Percentiles rank a stretch among this genome's conserved stretches.
phyloP scores from a whole-genome alignment of 2,888 invertebrate species.

The Oscheius onirici region DNA sequence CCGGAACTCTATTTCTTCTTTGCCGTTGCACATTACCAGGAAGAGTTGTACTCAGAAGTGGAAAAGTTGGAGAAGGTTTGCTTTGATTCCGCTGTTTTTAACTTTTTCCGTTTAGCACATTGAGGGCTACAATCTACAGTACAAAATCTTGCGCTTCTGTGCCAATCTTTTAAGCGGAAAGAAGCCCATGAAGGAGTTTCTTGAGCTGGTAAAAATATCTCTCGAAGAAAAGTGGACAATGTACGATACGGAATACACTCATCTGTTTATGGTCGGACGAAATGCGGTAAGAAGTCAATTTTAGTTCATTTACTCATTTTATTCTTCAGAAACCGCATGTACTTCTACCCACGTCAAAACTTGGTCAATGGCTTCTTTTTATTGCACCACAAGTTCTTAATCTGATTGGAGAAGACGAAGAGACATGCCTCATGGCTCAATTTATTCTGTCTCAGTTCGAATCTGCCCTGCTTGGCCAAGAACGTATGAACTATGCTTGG shows the following conservation, averaged over 20 bases:
- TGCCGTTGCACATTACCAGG: background rate
- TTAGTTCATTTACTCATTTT: background rate
- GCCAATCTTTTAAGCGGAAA: background rate
- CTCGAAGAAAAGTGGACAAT: background rate
- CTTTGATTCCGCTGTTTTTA: background rate
- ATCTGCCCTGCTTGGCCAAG: background rate
- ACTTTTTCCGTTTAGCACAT: background rate
- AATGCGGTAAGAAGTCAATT: background rate
- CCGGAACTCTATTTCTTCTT: background rate
- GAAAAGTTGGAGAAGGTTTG: background rate
- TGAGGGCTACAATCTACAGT: background rate
- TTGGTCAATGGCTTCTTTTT: constrained; percentile 15
- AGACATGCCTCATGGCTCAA: background rate
- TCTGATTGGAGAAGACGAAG: background rate
- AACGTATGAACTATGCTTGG: background rate
- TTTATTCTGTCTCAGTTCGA: constrained; percentile 16
- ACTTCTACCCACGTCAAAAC: background rate
- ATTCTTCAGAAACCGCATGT: background rate
- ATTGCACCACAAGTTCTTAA: constrained; percentile 5
- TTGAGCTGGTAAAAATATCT: background rate
- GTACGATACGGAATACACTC: background rate
- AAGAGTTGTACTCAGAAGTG: background rate
- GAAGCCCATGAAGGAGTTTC: background rate
- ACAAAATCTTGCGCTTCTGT: background rate
- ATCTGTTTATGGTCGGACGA: background rate